phyloP scores from a whole-genome alignment of 2,113 vertebrate species.

The Apodemus sylvaticus region DNA sequence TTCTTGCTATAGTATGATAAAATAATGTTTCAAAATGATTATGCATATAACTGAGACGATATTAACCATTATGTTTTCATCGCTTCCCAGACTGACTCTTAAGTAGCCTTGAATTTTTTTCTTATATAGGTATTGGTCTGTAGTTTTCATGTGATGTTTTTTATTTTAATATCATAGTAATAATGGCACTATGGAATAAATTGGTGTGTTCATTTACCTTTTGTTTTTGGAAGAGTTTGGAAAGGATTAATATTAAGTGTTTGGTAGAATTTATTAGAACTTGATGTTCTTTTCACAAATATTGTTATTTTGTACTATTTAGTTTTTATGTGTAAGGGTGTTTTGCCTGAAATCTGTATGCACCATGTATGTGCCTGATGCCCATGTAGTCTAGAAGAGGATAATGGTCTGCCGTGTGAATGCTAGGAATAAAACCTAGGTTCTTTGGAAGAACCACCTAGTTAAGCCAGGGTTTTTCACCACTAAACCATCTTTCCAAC shows the following conservation, averaged over 20 bases:
- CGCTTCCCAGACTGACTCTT: background rate
- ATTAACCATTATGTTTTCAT: background rate
- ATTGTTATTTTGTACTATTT: background rate
- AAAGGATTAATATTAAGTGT: background rate
- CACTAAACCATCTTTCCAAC: background rate
- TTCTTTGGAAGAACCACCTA: background rate
- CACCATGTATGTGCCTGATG: background rate
- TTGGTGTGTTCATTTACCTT: background rate
- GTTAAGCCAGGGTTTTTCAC: background rate
- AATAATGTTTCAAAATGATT: background rate
- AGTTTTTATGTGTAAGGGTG: background rate
- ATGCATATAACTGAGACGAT: background rate
- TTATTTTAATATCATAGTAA: background rate
- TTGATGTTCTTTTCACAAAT: background rate
- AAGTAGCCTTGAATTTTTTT: background rate
- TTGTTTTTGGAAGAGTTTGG: background rate
- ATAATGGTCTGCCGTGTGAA: background rate
- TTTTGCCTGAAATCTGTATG: background rate
- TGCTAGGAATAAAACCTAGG: background rate
- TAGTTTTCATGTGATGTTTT: background rate
- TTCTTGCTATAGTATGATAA: background rate
- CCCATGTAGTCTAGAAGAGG: background rate
- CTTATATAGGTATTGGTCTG: background rate
- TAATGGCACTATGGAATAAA: background rate
- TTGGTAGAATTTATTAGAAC: background rate